Conservation (phyloP, 2,113 vertebrate genomes). For the Calyptomena viridis region DNA sequence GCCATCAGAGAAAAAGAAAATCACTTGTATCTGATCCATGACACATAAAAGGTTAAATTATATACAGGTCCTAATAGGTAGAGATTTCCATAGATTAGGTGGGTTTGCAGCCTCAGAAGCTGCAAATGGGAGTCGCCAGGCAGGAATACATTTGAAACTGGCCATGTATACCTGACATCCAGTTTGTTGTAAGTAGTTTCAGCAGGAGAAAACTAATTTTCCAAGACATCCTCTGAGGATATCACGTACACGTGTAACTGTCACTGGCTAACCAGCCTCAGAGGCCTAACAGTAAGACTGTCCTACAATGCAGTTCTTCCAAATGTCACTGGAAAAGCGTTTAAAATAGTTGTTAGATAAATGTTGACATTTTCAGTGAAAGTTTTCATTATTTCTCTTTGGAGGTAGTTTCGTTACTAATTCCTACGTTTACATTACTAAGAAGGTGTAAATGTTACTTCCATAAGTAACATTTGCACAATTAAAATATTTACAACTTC, state of each 20-base stretch:
- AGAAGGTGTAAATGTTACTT: neutral
- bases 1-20: neutral
- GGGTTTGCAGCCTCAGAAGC: neutral
- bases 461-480: neutral
- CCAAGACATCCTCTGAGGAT: neutral
- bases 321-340: neutral
- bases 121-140: neutral
- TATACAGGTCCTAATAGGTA: neutral
- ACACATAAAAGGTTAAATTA: neutral
- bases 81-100: neutral
- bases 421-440: neutral
- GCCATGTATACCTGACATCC: neutral
- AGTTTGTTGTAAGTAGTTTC: neutral
- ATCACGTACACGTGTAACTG: neutral
- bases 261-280: neutral
- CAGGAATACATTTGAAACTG: neutral
- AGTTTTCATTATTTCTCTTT: neutral
- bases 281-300: neutral
- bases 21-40: neutral
- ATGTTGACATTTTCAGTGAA: neutral
- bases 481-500: neutral
- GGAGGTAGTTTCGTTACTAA: neutral
- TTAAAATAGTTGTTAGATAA: neutral
- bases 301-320: neutral
- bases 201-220: neutral